Percentiles rank a stretch among this genome's conserved stretches.
Evolutionary conservation across 2,113 vertebrate species (phyloP).

Genomic region (Scomber scombrus): DNA sequence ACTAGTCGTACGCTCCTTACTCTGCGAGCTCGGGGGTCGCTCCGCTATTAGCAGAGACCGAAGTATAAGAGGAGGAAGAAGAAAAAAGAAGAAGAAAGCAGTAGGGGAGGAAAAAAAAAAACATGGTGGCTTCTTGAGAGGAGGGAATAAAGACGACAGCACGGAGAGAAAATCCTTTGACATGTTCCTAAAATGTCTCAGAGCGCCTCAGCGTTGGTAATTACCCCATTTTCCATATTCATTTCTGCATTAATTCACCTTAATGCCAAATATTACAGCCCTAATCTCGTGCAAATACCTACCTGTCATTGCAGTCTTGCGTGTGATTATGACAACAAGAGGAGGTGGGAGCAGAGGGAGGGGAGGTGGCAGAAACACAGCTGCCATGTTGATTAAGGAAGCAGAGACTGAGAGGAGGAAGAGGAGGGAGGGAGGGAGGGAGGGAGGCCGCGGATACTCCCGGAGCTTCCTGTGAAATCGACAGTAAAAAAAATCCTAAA

Average conservation of each 20-base stretch:
- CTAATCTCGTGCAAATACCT: slow-evolving; percentile 82
- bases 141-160: slow-evolving; percentile 53
- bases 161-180: slow-evolving; percentile 71
- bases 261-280: slow-evolving; percentile 86
- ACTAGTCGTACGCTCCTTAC: slow-evolving; percentile 22
- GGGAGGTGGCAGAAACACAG: slow-evolving; percentile 6
- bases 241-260: slow-evolving; percentile 83
- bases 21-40: slow-evolving; percentile 10
- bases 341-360: neutral
- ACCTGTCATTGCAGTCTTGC: slow-evolving; percentile 76
- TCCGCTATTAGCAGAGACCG: slow-evolving; percentile 18
- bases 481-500: neutral
- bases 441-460: slow-evolving; percentile 4
- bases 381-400: slow-evolving; percentile 67
- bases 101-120: neutral
- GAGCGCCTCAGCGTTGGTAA: slow-evolving; percentile 73
- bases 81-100: slow-evolving; percentile 29
- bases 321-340: slow-evolving; percentile 56
- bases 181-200: slow-evolving; percentile 74
- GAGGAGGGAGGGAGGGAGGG: too few species aligned
- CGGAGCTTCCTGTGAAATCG: slow-evolving; percentile 7
- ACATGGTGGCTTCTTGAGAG: neutral
- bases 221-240: slow-evolving; percentile 82
- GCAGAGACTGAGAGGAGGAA: neutral
- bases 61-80: slow-evolving; percentile 23